These are phyloP conservation scores for Spilosoma lubricipeda DNA, from an alignment of 2,888 invertebrate genomes.

Conservation along the genomic window DNA sequence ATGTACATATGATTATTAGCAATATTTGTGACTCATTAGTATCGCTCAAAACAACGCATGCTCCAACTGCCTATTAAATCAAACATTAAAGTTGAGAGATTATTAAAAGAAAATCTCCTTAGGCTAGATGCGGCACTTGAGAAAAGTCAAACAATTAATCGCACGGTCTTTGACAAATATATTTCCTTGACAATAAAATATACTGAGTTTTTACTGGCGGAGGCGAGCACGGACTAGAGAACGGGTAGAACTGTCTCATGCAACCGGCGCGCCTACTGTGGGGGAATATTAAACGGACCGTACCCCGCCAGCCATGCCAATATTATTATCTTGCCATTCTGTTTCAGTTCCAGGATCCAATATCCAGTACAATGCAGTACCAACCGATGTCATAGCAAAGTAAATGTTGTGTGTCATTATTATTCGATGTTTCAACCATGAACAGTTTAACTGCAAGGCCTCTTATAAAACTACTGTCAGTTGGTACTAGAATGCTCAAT, in stretches of 20 bases:
- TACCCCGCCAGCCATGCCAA: constrained; percentile 62
- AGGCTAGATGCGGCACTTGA: constrained; percentile 58
- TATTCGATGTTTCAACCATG: constrained; percentile 34
- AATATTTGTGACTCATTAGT: constrained; percentile 6
- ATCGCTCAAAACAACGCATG: constrained; percentile 2
- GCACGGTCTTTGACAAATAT: constrained; percentile 81
- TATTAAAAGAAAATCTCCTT: constrained; percentile 56
- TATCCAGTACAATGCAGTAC: constrained; percentile 51
- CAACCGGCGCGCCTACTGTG: constrained; percentile 77
- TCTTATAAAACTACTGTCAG: constrained; percentile 17
- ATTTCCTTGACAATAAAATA: constrained; percentile 84
- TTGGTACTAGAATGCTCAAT: constrained; percentile 36
- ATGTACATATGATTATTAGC: constrained; percentile 3
- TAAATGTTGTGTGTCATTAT: constrained; percentile 47
- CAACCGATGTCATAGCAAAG: constrained; percentile 51
- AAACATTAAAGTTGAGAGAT: constrained; percentile 41
- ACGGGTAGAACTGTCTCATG: constrained; percentile 79
- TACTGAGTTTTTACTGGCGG: constrained; percentile 78
- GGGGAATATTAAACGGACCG: constrained; percentile 82
- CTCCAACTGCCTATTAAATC: constrained; percentile 27
- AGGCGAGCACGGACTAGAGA: constrained; percentile 68
- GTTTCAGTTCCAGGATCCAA: constrained; percentile 59
- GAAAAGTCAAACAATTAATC: constrained; percentile 77
- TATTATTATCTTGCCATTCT: constrained; percentile 74
- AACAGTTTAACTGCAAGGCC: constrained; percentile 32